These are phyloP conservation scores for Mesembrinibis cayennensis DNA, from an alignment of 2,113 vertebrate genomes.

Conservation along the genomic window DNA sequence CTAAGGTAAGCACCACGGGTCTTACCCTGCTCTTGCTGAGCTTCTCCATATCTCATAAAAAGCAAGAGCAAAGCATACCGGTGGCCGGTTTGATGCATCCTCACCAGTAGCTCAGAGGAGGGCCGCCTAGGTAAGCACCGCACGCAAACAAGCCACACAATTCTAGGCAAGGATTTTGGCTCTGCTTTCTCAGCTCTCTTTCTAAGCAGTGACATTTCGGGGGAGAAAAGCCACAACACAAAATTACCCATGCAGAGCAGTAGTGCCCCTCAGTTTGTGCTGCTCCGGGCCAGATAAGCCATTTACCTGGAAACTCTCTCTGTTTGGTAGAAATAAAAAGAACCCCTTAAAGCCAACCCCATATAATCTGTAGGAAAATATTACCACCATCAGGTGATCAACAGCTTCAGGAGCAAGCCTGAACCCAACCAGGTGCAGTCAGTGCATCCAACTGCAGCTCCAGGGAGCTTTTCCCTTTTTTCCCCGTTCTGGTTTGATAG, in stretches of 20 bases:
- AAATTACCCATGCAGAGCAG: background rate
- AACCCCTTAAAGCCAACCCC: background rate
- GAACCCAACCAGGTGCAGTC: background rate
- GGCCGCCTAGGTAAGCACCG: background rate
- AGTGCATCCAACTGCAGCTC: background rate
- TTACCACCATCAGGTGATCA: background rate
- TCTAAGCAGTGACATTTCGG: background rate
- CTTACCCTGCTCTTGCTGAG: background rate
- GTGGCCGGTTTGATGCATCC: background rate
- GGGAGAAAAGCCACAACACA: accelerated
- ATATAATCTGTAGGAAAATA: background rate
- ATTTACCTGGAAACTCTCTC: background rate
- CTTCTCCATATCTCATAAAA: background rate
- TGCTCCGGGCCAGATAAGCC: background rate
- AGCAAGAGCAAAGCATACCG: background rate
- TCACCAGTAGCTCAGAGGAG: background rate
- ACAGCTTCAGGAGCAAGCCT: background rate
- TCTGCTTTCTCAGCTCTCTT: background rate
- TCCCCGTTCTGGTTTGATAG: background rate
- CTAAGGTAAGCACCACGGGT: background rate
- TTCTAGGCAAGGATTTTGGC: background rate
- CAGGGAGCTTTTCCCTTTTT: background rate
- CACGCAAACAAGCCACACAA: background rate
- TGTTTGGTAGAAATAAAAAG: background rate
- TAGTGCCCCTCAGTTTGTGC: background rate